Evolutionary conservation across 2,113 vertebrate genomes (phyloP), one percentile per base, ranked within the genome.

Genomic region (Sinocyclocheilus anophthalmus): DNA sequence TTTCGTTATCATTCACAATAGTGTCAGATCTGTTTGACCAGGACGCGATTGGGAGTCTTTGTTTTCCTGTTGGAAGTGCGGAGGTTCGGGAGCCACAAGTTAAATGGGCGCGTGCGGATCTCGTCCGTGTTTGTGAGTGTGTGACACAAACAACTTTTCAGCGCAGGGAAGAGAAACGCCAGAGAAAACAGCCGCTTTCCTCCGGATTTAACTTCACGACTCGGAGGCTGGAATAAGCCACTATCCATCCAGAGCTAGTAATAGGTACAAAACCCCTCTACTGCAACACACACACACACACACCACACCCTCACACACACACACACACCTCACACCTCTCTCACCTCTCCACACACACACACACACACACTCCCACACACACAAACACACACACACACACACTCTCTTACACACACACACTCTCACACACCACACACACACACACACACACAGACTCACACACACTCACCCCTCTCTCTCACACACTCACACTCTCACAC

Each of bases 61-160:
- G 2, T 39, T 39, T 39, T 39, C 6, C 50, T 11, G 65, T 69
- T 57, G 26, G 10, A 55, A 22, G 57, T 24, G 59, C 24, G 24
- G 84, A 80, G 84, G 72, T 80, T 80, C 72, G 65, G 84, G 76
- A 72, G 50, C 11, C n/a, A 45, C 22, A 65, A 12, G 33, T 39
- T 39, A n/a, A 80, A 80, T 39, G 22, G 55, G 26, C 79, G 42
- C 61, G 20, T 65, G 79, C 59, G 79, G 59, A 48, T 81, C 79
- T 8, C 79, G n/a, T 77, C 77, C 37, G 9, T 61, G 39, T 50
- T 6, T 22, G 20, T 13, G 59, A 65, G 5, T 75, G 5, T 84
- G 33, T 20, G 22, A 55, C 4, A 55, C 4, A 26, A 10, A 67
- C 30, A 42, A 14, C 16, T 76, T 26, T 6, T 75, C 5, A 20